Evolutionary conservation across 2,888 invertebrate species (phyloP), one percentile per base, ranked within the genome.

Genomic region (Orchesellides sinensis): DNA sequence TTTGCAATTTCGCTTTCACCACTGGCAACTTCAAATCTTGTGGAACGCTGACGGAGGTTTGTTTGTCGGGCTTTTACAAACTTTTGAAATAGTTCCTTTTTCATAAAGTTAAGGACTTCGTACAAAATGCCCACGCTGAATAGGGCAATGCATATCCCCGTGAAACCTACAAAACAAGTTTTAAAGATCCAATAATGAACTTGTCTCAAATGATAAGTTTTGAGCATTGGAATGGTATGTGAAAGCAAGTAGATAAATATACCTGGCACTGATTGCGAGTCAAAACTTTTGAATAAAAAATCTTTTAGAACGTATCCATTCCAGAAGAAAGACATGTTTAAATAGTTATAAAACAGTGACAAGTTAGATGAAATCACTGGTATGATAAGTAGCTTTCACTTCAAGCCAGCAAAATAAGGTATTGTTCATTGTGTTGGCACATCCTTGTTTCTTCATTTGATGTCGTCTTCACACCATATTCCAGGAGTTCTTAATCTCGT

Each of bases 31-130:
- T 68, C 29, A 17, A 65, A 47, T 17, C 25, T 47, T 66, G 14
- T 19, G 23, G 10, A 40, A 40, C n/a, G 23, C 10, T 61, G 23
- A 2, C 40, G 21, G 6, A 17, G 32, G 12, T 19, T 6, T 25
- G 32, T 21, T 72, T 54, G 61, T 47, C 69, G 45, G 2, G 29
- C 59, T 0, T 68, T 54, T 4, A 83, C 10, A 63, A 83, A 84
- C 61, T 70, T 69, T n/a, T 70, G 29, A 0, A 84, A 23, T 5
- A 85, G 63, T 52, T 73, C 32, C 49, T 75, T 74, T 49, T 86
- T 70, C 10, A 86, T 29, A 21, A 63, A 73, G 29, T 84, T 75
- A 21, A 87, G 47, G n/a, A 83, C 87, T 84, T 87, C 87, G 68
- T 81, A 87, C 0, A 85, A 25, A 8, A 87, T 65, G 14, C 85